phyloP scores from a whole-genome alignment of 1,140 invertebrate genomes.

The Neodiprion virginianus region DNA sequence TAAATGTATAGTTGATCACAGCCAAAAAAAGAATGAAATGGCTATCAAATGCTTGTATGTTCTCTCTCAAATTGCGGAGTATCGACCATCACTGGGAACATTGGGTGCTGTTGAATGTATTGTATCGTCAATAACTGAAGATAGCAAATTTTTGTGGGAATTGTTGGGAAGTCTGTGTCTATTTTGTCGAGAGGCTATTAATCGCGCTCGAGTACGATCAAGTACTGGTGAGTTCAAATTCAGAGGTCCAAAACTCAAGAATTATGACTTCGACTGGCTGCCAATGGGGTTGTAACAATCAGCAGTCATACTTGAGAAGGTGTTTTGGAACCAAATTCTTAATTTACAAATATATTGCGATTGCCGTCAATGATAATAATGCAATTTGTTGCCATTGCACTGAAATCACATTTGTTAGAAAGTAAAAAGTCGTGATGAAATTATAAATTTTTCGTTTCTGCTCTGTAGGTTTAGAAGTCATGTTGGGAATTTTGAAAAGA shows the following conservation, averaged over 20 bases:
- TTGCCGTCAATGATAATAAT: neutral
- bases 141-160: constrained; percentile 32
- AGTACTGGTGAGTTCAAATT: constrained; percentile 7
- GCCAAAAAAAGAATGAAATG: constrained; percentile 40
- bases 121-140: constrained; percentile 35
- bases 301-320: neutral
- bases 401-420: too few species aligned
- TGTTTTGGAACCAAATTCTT: neutral
- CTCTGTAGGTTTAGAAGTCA: constrained; percentile 46
- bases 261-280: neutral
- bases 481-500: constrained; percentile 44
- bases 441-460: neutral
- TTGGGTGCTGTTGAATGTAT: constrained; percentile 41
- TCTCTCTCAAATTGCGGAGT: constrained; percentile 47
- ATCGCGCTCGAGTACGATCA: constrained; percentile 42
- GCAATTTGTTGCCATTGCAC: neutral
- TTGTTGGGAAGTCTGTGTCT: constrained; percentile 43
- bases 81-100: constrained; percentile 45
- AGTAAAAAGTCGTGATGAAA: too few species aligned
- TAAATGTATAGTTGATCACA: constrained; percentile 41
- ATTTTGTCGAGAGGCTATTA: constrained; percentile 52
- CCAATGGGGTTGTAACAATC: neutral
- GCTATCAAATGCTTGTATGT: constrained; percentile 47
- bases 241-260: neutral
- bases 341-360: neutral